phyloP scores from a whole-genome alignment of 1,140 invertebrate genomes.

The Episyrphus balteatus region DNA sequence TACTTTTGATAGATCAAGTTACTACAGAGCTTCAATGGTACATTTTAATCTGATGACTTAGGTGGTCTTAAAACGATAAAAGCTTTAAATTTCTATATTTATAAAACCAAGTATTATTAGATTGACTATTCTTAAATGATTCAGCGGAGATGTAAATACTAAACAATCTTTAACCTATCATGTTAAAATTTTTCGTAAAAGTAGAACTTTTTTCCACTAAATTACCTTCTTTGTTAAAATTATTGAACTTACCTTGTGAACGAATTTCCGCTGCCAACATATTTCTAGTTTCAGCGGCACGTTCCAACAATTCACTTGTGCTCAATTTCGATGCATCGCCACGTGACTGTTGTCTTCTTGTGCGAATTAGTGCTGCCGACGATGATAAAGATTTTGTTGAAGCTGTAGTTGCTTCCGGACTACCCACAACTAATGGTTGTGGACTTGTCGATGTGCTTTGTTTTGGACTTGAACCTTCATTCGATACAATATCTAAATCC shows the following conservation, averaged over 20 bases:
- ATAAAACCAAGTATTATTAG: too few species aligned
- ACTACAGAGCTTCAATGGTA: too few species aligned
- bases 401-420: conserved; percentile 15
- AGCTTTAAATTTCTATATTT: too few species aligned
- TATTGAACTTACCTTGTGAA: conserved; percentile 25
- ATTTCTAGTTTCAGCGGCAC: conserved; percentile 27
- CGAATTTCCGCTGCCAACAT: conserved; percentile 33
- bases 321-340: conserved; percentile 30
- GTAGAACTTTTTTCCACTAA: background rate
- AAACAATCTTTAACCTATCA: too few species aligned
- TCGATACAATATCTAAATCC: conserved; percentile 33
- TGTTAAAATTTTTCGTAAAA: too few species aligned
- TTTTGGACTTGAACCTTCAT: conserved; percentile 9
- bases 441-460: too few species aligned
- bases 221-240: too few species aligned
- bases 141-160: too few species aligned
- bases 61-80: too few species aligned
- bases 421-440: conserved; percentile 19
- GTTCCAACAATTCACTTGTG: conserved; percentile 29
- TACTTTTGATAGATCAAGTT: too few species aligned
- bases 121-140: too few species aligned
- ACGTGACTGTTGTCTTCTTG: conserved; percentile 25
- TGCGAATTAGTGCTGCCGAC: conserved; percentile 21
- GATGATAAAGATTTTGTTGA: conserved; percentile 15
- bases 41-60: too few species aligned